Evolutionary conservation across 2,888 invertebrate species (phyloP).

Genomic region (Eurytoma adleriae): DNA sequence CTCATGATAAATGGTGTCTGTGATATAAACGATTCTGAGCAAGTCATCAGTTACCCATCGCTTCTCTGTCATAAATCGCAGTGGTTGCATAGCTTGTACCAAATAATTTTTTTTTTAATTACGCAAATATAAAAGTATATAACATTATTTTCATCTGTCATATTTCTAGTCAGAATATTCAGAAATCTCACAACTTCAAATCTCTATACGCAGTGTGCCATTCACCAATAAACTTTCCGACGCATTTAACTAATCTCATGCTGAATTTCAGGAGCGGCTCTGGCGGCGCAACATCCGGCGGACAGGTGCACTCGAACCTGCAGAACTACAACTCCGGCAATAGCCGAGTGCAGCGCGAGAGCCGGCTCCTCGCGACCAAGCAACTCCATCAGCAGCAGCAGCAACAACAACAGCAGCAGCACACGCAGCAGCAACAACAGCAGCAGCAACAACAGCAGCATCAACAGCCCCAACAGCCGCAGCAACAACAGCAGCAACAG

Average conservation of each 20-base stretch:
- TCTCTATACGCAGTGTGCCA: too few species aligned
- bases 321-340: slow-evolving; percentile 72
- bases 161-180: too few species aligned
- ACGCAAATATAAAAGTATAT: too few species aligned
- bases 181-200: too few species aligned
- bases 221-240: too few species aligned
- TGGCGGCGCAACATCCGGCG: slow-evolving; percentile 66
- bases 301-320: slow-evolving; percentile 70
- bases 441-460: slow-evolving; percentile 58
- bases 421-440: slow-evolving; percentile 59
- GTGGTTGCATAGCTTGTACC: too few species aligned
- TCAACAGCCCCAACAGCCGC: slow-evolving; percentile 17
- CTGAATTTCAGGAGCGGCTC: slow-evolving; percentile 66
- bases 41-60: too few species aligned
- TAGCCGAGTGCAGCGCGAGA: slow-evolving; percentile 71
- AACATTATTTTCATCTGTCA: too few species aligned
- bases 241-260: too few species aligned
- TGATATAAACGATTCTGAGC: not conserved
- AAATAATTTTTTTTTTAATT: too few species aligned
- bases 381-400: slow-evolving; percentile 62
- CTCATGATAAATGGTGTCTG: too few species aligned
- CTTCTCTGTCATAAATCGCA: too few species aligned
- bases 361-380: slow-evolving; percentile 72
- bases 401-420: slow-evolving; percentile 32
- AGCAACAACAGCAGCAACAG: slow-evolving; percentile 30